These are phyloP conservation scores for Lordiphosa mommai DNA, from an alignment of 1,140 invertebrate genomes.

Conservation along the genomic window DNA sequence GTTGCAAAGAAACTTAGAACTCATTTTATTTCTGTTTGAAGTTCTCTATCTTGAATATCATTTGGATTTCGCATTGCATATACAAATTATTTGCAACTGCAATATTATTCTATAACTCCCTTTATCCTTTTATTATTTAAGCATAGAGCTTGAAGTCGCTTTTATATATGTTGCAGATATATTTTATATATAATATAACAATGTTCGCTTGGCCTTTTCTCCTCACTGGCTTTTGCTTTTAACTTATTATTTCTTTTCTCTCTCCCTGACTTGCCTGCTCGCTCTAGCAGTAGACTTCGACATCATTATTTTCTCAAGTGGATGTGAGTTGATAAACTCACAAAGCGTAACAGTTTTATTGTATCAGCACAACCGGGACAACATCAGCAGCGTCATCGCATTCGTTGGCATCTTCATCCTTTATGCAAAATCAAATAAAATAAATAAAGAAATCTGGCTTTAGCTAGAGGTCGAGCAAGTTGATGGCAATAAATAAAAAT, in stretches of 20 bases:
- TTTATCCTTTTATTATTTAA: constrained; percentile 22
- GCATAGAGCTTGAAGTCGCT: constrained; percentile 3
- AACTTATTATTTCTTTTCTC: neutral
- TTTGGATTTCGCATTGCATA: neutral
- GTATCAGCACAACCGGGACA: constrained; percentile 6
- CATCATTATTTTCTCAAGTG: constrained; percentile 69
- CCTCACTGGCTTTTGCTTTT: constrained; percentile 8
- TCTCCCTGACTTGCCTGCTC: constrained; percentile 33
- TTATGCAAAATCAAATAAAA: constrained; percentile 67
- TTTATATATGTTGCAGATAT: neutral
- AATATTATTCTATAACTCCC: neutral
- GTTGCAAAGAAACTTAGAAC: too few relatives aligned
- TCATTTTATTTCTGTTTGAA: neutral
- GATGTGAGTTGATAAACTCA: constrained; percentile 67
- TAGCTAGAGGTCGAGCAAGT: constrained; percentile 13
- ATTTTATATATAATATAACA: constrained; percentile 46
- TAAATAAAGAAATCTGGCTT: constrained; percentile 53
- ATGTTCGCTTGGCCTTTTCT: constrained; percentile 41
- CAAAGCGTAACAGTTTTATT: constrained; percentile 48
- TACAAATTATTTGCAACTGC: constrained; percentile 10
- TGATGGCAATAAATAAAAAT: constrained; percentile 54
- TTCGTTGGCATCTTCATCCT: constrained; percentile 47
- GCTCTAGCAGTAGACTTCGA: constrained; percentile 57
- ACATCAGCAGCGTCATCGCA: constrained; percentile 36
- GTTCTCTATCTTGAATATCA: neutral